Evolutionary conservation across 2,113 vertebrate genomes (phyloP).

Genomic region (Albula goreensis): DNA sequence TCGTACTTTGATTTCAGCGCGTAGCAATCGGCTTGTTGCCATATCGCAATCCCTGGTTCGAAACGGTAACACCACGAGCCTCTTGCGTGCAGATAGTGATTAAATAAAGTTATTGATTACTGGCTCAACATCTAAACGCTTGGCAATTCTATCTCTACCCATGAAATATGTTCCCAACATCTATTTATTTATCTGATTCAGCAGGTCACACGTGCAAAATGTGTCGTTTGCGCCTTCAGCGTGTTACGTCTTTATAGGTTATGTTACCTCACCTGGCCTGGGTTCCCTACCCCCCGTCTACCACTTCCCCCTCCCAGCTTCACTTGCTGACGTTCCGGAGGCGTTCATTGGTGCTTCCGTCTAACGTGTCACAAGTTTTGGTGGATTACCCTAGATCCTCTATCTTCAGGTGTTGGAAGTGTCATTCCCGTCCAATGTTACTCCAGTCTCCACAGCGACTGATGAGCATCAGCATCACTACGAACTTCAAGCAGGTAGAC

Average conservation of each 20-base stretch:
- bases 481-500: not conserved
- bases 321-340: conserved; percentile 47
- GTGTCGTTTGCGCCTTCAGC: conserved; percentile 14
- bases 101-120: not conserved
- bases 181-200: not conserved
- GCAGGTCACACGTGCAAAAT: not conserved
- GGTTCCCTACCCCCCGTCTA: conserved; percentile 18
- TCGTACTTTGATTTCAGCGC: conserved; percentile 42
- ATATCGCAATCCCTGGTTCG: not conserved
- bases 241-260: conserved; percentile 14
- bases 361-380: conserved; percentile 73
- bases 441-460: conserved; percentile 36
- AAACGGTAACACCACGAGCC: not conserved
- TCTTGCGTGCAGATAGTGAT: not conserved
- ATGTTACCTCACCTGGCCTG: conserved; percentile 21
- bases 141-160: too few relatives aligned
- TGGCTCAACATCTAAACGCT: not conserved
- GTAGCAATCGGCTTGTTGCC: conserved; percentile 6
- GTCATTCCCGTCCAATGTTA: conserved; percentile 41
- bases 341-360: conserved; percentile 73
- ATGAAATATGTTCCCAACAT: too few relatives aligned
- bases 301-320: not conserved
- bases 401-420: conserved; percentile 49
- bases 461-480: conserved; percentile 6
- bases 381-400: conserved; percentile 72